Evolutionary conservation across 2,888 invertebrate genomes (phyloP).

Genomic region (Eudasyphora cyanicolor): DNA sequence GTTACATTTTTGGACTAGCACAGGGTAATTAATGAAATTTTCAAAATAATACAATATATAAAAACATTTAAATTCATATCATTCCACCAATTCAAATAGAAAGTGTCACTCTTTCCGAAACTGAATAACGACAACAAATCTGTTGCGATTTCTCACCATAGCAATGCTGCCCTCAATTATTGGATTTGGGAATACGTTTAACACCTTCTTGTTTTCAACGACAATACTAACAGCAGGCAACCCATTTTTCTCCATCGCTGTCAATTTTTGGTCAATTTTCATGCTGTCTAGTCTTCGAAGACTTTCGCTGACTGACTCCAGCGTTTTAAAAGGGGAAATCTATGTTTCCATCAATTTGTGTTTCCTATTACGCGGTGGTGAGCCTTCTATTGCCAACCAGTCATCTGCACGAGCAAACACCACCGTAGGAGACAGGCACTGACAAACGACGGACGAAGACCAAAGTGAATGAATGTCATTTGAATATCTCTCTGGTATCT

Average conservation of each 20-base stretch:
- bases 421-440: neutral
- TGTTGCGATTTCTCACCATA: constrained; percentile 45
- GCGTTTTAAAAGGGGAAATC: neutral
- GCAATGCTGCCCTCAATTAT: constrained; percentile 48
- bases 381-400: neutral
- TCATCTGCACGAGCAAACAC: neutral
- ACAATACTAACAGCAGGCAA: neutral
- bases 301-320: neutral
- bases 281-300: neutral
- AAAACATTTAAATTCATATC: neutral
- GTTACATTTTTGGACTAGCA: too few species aligned
- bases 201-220: constrained; percentile 35
- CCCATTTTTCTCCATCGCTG: neutral
- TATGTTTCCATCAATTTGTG: neutral
- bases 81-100: neutral
- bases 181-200: constrained; percentile 43
- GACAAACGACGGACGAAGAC: neutral
- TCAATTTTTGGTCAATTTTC: neutral
- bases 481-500: constrained; percentile 1
- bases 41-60: too few species aligned
- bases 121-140: constrained; percentile 12
- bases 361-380: neutral
- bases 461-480: neutral
- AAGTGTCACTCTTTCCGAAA: neutral
- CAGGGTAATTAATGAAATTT: too few species aligned